Evolutionary conservation across 1,140 invertebrate genomes (phyloP).

Genomic region (Dinoponera quadriceps): DNA sequence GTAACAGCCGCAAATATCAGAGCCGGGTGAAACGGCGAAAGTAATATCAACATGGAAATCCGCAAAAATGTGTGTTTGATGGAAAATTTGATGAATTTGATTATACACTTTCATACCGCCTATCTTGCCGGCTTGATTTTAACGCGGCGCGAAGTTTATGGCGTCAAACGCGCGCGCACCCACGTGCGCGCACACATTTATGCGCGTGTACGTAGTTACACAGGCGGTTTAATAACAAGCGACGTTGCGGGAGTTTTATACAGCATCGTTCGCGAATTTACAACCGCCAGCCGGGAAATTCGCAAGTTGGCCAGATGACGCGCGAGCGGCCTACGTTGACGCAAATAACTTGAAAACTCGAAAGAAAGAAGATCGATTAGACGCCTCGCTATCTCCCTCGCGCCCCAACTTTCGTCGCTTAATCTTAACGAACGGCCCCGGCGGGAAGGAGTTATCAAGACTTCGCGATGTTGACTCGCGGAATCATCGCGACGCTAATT

Average conservation of each 20-base stretch:
- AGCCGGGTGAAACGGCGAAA: neutral
- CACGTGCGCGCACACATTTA: no score
- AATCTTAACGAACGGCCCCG: neutral
- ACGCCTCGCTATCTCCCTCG: neutral
- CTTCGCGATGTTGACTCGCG: neutral
- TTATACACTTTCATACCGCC: neutral
- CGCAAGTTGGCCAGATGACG: conserved; percentile 16
- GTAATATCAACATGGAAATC: conserved; percentile 14
- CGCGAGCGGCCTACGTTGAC: neutral
- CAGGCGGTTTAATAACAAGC: conserved; percentile 22
- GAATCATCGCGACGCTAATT: neutral
- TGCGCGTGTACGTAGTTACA: no score
- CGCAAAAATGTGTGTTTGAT: neutral
- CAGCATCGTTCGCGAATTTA: conserved; percentile 17
- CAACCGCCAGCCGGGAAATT: neutral
- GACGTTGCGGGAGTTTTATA: conserved; percentile 6
- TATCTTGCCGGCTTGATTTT: conserved; percentile 25
- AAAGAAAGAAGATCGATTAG: neutral
- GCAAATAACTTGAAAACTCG: neutral
- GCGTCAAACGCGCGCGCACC: neutral
- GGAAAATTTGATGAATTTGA: conserved; percentile 39
- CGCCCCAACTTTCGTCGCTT: neutral
- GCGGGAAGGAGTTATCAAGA: neutral
- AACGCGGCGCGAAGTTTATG: neutral
- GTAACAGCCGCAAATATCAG: neutral